phyloP scores from a whole-genome alignment of 92 coral and sea anemone species.

The Siderastrea siderea region DNA sequence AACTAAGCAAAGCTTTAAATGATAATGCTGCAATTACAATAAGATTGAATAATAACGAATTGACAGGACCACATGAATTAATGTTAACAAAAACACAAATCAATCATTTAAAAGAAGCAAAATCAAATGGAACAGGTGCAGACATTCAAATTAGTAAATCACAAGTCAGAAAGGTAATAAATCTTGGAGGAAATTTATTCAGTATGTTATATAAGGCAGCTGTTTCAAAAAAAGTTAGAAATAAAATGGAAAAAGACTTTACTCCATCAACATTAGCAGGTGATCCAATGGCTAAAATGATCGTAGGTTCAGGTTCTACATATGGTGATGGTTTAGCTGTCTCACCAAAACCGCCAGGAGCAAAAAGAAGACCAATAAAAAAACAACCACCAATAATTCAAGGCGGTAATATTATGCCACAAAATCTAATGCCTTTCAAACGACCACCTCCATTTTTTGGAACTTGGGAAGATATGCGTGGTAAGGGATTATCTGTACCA shows the following conservation, averaged over 20 bases:
- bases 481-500: background rate
- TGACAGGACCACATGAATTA: background rate
- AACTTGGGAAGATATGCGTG: background rate
- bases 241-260: no score
- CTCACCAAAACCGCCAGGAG: no score
- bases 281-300: no score
- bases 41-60: background rate
- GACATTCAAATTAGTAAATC: constrained; percentile 7
- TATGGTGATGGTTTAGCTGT: no score
- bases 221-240: no score
- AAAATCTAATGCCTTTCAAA: no score
- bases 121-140: background rate
- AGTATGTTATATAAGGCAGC: no score
- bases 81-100: constrained; percentile 13
- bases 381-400: no score
- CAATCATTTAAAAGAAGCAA: background rate
- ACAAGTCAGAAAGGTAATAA: background rate
- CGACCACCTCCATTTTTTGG: background rate
- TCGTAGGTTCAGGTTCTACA: no score
- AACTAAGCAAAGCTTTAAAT: background rate
- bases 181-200: background rate
- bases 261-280: no score
- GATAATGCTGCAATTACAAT: background rate
- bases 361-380: no score
- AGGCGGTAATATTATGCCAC: no score